phyloP scores from a whole-genome alignment of 2,113 vertebrate species.

The Numenius arquata region DNA sequence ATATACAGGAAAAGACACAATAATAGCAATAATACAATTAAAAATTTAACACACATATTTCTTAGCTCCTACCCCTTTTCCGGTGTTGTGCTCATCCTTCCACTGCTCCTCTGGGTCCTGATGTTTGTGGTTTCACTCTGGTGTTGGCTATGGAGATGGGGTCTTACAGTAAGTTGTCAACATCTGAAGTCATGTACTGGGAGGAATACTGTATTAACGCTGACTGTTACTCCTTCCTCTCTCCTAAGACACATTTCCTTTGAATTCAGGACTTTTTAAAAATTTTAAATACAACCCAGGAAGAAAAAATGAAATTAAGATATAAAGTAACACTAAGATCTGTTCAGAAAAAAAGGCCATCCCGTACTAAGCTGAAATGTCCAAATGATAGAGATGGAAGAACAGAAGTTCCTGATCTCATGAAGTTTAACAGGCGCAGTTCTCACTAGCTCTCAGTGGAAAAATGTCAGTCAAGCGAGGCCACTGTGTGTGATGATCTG shows the following conservation, averaged over 20 bases:
- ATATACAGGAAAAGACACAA: neutral
- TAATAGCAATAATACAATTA: neutral
- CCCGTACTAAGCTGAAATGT: neutral
- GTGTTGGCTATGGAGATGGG: neutral
- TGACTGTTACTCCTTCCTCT: neutral
- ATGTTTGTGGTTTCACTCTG: neutral
- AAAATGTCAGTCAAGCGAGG: neutral
- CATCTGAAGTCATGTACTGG: neutral
- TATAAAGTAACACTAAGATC: neutral
- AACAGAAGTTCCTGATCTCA: neutral
- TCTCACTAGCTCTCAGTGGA: neutral
- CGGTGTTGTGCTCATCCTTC: neutral
- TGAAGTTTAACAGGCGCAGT: neutral
- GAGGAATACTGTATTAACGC: neutral
- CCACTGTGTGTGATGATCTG: neutral
- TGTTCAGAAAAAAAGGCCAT: neutral
- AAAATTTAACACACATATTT: neutral
- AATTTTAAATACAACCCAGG: neutral
- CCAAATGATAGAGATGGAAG: neutral
- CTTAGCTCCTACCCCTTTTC: neutral
- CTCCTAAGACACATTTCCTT: neutral
- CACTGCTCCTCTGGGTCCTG: neutral
- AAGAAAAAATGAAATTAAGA: neutral
- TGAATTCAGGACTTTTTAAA: neutral
- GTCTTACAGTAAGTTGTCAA: neutral